Conservation (phyloP, 2,888 invertebrate genomes). For the Molanna angustata region DNA sequence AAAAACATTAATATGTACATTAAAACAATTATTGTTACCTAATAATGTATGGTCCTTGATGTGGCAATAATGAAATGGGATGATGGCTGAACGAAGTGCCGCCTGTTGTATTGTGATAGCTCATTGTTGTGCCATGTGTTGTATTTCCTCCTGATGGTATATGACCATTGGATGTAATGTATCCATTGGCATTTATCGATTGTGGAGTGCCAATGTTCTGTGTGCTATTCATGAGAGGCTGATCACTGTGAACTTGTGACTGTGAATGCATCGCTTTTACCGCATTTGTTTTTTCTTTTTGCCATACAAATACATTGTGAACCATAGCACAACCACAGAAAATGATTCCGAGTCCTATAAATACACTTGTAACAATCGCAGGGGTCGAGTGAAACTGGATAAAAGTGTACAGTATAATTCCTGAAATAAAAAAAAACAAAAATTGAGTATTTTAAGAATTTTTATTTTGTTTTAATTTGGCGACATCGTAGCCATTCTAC, state of each 20-base stretch:
- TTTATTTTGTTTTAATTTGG: no score
- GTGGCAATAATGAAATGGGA: slow-evolving; percentile 51
- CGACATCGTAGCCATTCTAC: no score
- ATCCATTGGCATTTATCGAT: slow-evolving; percentile 41
- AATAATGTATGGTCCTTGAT: slow-evolving; percentile 58
- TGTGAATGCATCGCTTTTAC: slow-evolving; percentile 57
- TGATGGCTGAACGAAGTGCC: slow-evolving; percentile 36
- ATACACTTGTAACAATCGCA: slow-evolving; percentile 84
- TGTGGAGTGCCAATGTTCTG: slow-evolving; percentile 35
- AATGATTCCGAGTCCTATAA: slow-evolving; percentile 87
- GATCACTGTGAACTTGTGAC: slow-evolving; percentile 25
- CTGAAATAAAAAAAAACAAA: slow-evolving; percentile 54
- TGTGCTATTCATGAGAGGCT: slow-evolving; percentile 37
- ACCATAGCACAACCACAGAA: slow-evolving; percentile 93
- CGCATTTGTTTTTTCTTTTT: slow-evolving; percentile 83
- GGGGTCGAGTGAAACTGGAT: slow-evolving; percentile 91
- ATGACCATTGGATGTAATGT: slow-evolving; percentile 45
- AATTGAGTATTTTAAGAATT: no score
- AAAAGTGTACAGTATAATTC: slow-evolving; percentile 88
- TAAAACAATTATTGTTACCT: slow-evolving; percentile 40
- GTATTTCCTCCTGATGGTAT: slow-evolving; percentile 43
- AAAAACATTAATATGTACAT: no score
- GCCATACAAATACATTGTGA: slow-evolving; percentile 94
- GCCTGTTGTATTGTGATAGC: slow-evolving; percentile 42
- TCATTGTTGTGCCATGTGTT: slow-evolving; percentile 43